phyloP scores from a whole-genome alignment of 1,140 invertebrate species.

The Papilio polytes region DNA sequence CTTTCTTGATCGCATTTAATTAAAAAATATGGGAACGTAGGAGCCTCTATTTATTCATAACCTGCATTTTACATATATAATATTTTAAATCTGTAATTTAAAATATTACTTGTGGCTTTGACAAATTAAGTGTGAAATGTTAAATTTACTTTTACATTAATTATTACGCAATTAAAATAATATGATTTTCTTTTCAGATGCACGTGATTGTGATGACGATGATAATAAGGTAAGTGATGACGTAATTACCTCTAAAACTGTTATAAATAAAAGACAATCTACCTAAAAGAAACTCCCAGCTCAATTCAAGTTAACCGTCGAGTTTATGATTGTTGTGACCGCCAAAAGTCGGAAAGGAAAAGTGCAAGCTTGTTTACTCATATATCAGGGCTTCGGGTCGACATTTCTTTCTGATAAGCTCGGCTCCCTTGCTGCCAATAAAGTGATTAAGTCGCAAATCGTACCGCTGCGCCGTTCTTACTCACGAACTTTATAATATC shows the following conservation, averaged over 20 bases:
- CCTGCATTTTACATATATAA: too few relatives aligned
- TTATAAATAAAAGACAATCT: slow-evolving; percentile 63
- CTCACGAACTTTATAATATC: slow-evolving; percentile 55
- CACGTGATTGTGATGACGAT: slow-evolving; percentile 66
- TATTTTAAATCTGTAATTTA: too few relatives aligned
- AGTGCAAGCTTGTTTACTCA: slow-evolving; percentile 82
- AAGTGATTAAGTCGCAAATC: slow-evolving; percentile 84
- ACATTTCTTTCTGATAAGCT: slow-evolving; percentile 78
- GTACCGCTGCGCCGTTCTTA: slow-evolving; percentile 63
- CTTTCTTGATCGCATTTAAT: slow-evolving; percentile 58
- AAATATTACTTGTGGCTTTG: not conserved
- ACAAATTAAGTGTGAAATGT: too few relatives aligned
- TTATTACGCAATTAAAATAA: not conserved
- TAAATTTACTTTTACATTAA: not conserved
- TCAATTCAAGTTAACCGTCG: slow-evolving; percentile 74
- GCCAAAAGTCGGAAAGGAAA: slow-evolving; percentile 77
- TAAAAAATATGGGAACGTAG: slow-evolving; percentile 24
- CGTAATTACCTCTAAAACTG: slow-evolving; percentile 55
- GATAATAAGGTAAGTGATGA: slow-evolving; percentile 70
- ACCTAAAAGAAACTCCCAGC: slow-evolving; percentile 52
- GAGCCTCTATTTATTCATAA: not conserved
- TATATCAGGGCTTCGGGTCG: slow-evolving; percentile 72
- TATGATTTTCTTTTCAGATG: slow-evolving; percentile 64
- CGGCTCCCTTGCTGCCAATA: slow-evolving; percentile 79
- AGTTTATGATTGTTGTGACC: slow-evolving; percentile 77